Percentiles rank a stretch among this genome's conserved stretches.
phyloP scores from a whole-genome alignment of 2,888 invertebrate species.

The Fragum whitleyi region DNA sequence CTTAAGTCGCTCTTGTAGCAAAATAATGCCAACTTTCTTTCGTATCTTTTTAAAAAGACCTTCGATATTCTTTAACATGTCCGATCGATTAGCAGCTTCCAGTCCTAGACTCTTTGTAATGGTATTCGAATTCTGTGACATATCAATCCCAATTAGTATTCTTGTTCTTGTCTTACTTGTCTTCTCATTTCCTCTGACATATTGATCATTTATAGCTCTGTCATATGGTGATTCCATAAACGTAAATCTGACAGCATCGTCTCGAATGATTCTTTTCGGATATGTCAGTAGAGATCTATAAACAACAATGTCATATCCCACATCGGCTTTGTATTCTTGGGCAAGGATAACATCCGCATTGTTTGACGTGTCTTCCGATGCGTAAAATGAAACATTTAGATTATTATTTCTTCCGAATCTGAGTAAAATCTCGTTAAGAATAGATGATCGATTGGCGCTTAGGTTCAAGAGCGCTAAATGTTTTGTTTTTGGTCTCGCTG shows the following conservation, averaged over 20 bases:
- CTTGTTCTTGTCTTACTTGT: neutral
- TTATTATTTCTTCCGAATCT: neutral
- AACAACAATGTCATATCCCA: neutral
- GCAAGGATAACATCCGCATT: neutral
- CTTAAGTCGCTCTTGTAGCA: conserved; percentile 18
- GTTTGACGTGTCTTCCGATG: neutral
- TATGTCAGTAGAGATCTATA: neutral
- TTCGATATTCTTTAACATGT: neutral
- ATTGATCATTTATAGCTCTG: neutral
- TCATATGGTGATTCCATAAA: neutral
- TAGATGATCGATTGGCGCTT: neutral
- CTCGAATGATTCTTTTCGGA: neutral
- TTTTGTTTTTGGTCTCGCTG: neutral
- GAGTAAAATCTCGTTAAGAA: neutral
- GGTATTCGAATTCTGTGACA: neutral
- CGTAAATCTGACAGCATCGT: neutral
- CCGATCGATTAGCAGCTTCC: too few species aligned
- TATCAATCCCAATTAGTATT: neutral
- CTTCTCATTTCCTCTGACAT: neutral
- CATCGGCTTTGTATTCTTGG: neutral
- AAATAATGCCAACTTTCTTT: neutral
- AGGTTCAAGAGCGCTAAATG: conserved; percentile 7
- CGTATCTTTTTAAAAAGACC: neutral
- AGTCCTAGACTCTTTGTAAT: neutral
- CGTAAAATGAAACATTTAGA: neutral